Base-by-base conservation (phyloP, 2,888 invertebrate species). In the Brachylomia viminalis region DNA sequence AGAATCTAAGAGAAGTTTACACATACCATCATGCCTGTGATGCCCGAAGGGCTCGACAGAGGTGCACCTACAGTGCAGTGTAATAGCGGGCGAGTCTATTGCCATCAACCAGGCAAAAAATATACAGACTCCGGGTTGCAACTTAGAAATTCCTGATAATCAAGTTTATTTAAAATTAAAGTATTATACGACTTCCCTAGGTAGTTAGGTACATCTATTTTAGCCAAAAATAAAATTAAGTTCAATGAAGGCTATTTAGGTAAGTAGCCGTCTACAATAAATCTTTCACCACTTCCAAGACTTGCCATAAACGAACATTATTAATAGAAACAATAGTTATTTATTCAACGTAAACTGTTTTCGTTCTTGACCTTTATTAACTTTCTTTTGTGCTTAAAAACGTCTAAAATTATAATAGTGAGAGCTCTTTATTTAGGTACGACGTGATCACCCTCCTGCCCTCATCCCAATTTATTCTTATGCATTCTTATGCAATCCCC, bases 271-370 rank as follows among this genome's bases (percentile, higher is more conserved):
- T 7, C n/a, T 52, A 33, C 3, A 33, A 7, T 42, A n/a, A 54
- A 56, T 17, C 1, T 49, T 75, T 75, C 17, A 64, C 8, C 13
- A 33, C 15, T 56, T 33, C 23, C 15, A 62, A 49, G 17, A 56
- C 20, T 27, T 17, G 33, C 17, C 7, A 15, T 49, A 42, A 33
- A 38, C 27, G n/a, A 62, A 72, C 38, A 20, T 74, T 61, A 77
- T 27, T 42, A 74, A 62, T 33, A 56, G 30, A 74, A 38, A 64
- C 23, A 49, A 42, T 33, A n/a, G 49, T 80, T 58, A 64, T 64
- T 81, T 81, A 64, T 78, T 75, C 30, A 58, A 64, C 10, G 11
- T 61, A 72, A 82, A 82, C 49, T 64, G 56, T 49, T 77, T 64
- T 65, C 3, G 45, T 65, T 64, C 33, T 23, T 81, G 75, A 75